Base-by-base conservation (phyloP, 2,797 vertebrate genomes). In the Tapera naevia region DNA sequence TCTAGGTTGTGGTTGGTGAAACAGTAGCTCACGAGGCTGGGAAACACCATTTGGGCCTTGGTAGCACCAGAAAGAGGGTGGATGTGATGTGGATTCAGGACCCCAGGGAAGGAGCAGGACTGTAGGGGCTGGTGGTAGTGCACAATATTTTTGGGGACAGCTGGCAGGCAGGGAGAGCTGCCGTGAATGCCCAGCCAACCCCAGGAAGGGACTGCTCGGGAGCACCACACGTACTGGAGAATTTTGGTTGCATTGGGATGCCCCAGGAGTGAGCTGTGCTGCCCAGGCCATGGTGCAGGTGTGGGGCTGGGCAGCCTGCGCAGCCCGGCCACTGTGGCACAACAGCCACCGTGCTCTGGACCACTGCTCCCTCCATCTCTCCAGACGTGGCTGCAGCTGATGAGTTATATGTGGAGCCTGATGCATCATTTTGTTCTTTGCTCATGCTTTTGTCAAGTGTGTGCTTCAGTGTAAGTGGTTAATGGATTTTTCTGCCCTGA, bases 401-500 rank as follows among this genome's bases (percentile, higher is more conserved):
- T 28, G 16, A 72, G 53, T 74, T 88, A 35, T 6, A 23, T 28
- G 71, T 0, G 0, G 71, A 91, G 45, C 27, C 62, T 48, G 70
- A 71, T 71, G 60, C 64, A 57, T 91, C 80, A 43, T 94, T 89
- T 88, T 4, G 45, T 64, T 86, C 69, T 85, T 95, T 91, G 60
- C 84, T 94, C 41, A 11, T 32, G 61, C 50, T 94, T 93, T 93
- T 93, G 48, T 94, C 37, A 35, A 96, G 61, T 53, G 43, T 64
- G 48, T 95, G 72, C 82, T 96, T 95, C 91, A 83, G 84, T 53
- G 51, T 86, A 76, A 93, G 60, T 15, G 1, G 67, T 91, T 96
- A 92, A 92, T 92, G 81, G 86, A 72, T 88, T 51, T 72, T 91
- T 96, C 94, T 92, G 81, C 81, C 84, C 89, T 93, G 93, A 91